Evolutionary conservation across 2,113 vertebrate species (phyloP), one percentile per base, ranked within the genome.

Genomic region (Panthera leo): DNA sequence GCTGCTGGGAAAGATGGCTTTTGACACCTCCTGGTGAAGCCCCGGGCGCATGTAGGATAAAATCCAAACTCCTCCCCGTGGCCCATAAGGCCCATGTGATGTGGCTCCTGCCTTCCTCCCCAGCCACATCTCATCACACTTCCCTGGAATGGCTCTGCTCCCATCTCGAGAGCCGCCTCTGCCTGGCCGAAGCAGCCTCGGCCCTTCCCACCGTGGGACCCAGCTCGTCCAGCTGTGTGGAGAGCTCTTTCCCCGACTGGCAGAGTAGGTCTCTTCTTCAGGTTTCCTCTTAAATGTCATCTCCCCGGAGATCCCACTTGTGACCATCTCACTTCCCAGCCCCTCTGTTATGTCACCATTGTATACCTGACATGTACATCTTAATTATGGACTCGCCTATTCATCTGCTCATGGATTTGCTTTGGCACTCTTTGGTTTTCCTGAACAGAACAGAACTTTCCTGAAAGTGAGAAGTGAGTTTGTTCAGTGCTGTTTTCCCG

Each of bases 391-490:
- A 51, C 8, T 68, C 70, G 5, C 39, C 80, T 92, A 51, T 76
- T 94, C 51, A n/a, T 83, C 42, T 61, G 4, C 58, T 89, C 27
- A 36, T 85, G 78, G 39, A 48, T 83, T 79, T 90, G 42, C 48
- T 71, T 36, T 51, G 42, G 89, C 78, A 36, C 48, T 96, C 12
- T 75, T 93, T 91, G 13, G 53, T 65, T 80, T 94, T 95, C 21
- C 84, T 70, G 29, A 75, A 15, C 45, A 18, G 65, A 94, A 42
- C 34, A 1, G 67, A 70, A n/a, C n/a, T 84, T 87, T 51, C 53
- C 53, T 93, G 42, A 65, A 89, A 53, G 19, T 92, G 55, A 42
- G 34, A 79, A 71, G 61, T 67, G 25, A n/a, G 7, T 86, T 88
- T n/a, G 5, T 70, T 80, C 31, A 31, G 11, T 67, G 42, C 65